Base-by-base conservation (phyloP, 53 echinoderm and acorn worm species). In the Arbacia lixula region DNA sequence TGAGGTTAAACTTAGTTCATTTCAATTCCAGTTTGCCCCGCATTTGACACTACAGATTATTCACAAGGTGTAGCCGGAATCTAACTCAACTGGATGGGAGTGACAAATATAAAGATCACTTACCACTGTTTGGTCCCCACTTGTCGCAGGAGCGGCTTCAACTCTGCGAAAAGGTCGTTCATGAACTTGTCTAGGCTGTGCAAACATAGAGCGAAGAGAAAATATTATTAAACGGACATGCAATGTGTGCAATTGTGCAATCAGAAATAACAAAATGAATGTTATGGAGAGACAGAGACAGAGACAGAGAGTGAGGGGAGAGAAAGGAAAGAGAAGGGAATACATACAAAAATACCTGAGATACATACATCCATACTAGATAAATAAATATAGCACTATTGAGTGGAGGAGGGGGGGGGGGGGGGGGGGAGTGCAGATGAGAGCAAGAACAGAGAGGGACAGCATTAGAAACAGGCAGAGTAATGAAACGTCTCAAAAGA, bases 61-160 rank as follows among this genome's bases (percentile, higher is more conserved):
- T n/a, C n/a, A n/a, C n/a, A n/a, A n/a, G n/a, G n/a, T n/a, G n/a
- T n/a, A n/a, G n/a, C n/a, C n/a, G n/a, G n/a, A n/a, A n/a, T n/a
- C n/a, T n/a, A n/a, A n/a, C n/a, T n/a, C n/a, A n/a, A n/a, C n/a
- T n/a, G n/a, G n/a, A n/a, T n/a, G n/a, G n/a, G n/a, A n/a, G n/a
- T n/a, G n/a, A n/a, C n/a, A 17, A 60, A 38, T 32, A 65, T 65
- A 35, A 19, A 16, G 33, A 24, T 26, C 43, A 71, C 71, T 29
- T 58, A 60, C 79, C 79, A 78, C 26, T 57, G 60, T 39, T 78
- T 78, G 26, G 79, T 60, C 12, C 58, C 79, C 4, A 78, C 79
- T 16, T 38, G 28, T 39, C n/a, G 12, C 25, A 78, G 60, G 40
- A 78, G 40, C 12, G 79, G 79, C 41, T 60, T 78, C 22, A 78